Percentiles rank a stretch among this genome's conserved stretches.
Conservation (phyloP, 2,113 vertebrate species). For the Brachypteracias leptosomus region DNA sequence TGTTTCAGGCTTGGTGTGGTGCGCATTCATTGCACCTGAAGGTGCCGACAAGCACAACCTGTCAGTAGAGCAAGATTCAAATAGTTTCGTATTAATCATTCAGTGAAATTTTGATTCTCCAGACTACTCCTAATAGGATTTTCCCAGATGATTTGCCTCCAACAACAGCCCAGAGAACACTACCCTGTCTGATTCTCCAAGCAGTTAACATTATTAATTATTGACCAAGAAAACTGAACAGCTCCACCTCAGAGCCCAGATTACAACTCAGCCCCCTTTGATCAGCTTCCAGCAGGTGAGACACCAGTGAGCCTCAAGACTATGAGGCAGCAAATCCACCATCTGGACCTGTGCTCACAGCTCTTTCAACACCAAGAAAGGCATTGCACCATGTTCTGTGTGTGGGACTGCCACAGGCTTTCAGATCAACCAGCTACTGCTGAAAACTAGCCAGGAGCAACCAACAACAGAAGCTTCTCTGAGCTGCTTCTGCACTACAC, state of each 20-base stretch:
- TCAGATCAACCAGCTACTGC: not conserved
- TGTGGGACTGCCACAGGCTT: not conserved
- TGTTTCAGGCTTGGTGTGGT: not conserved
- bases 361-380: not conserved
- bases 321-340: not conserved
- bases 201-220: not conserved
- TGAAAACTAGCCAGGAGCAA: not conserved
- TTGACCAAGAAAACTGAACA: not conserved
- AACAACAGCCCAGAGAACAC: not conserved
- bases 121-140: not conserved
- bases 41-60: not conserved
- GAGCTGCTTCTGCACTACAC: not conserved
- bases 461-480: not conserved
- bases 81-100: not conserved
- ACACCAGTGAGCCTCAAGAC: not conserved
- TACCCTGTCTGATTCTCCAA: not conserved
- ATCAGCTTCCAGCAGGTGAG: not conserved
- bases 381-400: rapidly evolving
- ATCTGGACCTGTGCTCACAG: not conserved
- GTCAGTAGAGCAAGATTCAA: not conserved
- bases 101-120: not conserved
- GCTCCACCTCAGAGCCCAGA: not conserved
- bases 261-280: not conserved
- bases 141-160: not conserved
- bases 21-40: not conserved